Evolutionary conservation across 2,888 invertebrate genomes (phyloP), one percentile per base, ranked within the genome.

Genomic region (Torymus texanus): DNA sequence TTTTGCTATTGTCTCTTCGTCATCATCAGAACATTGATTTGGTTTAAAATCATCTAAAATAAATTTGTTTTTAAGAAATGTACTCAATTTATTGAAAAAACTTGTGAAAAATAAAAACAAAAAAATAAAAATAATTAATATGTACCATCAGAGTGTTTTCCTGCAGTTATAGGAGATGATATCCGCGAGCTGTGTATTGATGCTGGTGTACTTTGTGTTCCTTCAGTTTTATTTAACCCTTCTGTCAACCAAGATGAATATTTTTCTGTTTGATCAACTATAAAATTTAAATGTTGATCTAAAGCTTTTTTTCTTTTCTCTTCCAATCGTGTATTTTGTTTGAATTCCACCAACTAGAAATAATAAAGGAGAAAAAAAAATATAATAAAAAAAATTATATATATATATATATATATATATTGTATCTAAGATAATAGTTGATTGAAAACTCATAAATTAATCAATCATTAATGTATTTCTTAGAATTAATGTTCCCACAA

Each of bases 201-300:
- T 2, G 89, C 89, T 59, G 90, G 88, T 78, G 90, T 86, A 83
- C 90, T 90, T 75, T 87, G 88, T 76, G 84, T 85, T 67, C 90
- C 87, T 50, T 90, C 89, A 67, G 91, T 90, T 89, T 94, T 93
- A 86, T 94, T 95, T 92, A 97, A 94, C 83, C 95, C 96, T 90
- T 97, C 97, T 4, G 97, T 96, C 79, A 97, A 91, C 91, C 96
- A 94, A 50, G 96, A 95, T 55, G 98, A 98, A 92, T 98, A 98
- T 88, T 97, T 97, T 91, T 99, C 99, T 0, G 99, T 98, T 91
- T 98, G 97, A 91, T 98, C 98, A 79, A 99, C 98, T 88, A 99
- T 98, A 90, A 98, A 98, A 90, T 97, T 97, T 81, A 99, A 93
- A 91, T 99, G 99, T 88, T 98, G 95, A 92, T 99, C 98, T 78